Evolutionary conservation across 2,797 vertebrate genomes (phyloP), one percentile per base, ranked within the genome.

Genomic region (Bucorvus abyssinicus): DNA sequence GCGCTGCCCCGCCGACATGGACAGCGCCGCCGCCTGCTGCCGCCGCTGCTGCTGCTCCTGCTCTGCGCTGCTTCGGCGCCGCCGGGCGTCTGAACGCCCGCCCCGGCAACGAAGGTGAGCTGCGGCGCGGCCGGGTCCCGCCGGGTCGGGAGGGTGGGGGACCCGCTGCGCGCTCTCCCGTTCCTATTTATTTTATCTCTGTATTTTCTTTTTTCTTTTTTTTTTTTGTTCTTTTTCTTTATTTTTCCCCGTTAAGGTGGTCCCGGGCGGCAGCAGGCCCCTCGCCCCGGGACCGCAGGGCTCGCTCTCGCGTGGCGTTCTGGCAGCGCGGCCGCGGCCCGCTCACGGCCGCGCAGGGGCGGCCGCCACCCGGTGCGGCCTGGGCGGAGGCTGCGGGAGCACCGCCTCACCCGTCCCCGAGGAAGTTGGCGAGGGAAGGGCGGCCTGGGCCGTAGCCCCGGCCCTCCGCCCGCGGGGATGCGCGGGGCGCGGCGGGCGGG

Each of bases 91-190:
- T 98, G 97, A 96, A 59, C 95, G 95, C 97, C 70, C 98, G 98
- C 90, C 98, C 99, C 69, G 97, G 98, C 74, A 99, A 99, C 87
- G 99, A 99, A 99, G 99, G 99, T 99, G 98, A 99, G 98, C 85
- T 42, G 67, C n/a, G 98, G 73, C 45, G 11, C 42, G 50, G 49
- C 79, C 7, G 88, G 56, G 65, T 84, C 59, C 69, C 42, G 50
- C 69, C 57, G 81, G 21, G 34, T 49, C 24, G 69, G 59, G 60
- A 38, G 70, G 42, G 50, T 10, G 21, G 19, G 38, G 29, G 74
- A 38, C 49, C n/a, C 15, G n/a, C 64, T 55, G 13, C n/a, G 22
- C 40, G 17, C 27, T 68, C 17, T 27, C 29, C 19, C 12, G 7
- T 57, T 57, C 34, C 17, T 10, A 9, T 49, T n/a, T 22, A 3